A percentile compares a stretch with the other conserved stretches of the same genome.
Evolutionary conservation across 2,113 vertebrate genomes (phyloP).

Genomic region (Corvus moneduloides): DNA sequence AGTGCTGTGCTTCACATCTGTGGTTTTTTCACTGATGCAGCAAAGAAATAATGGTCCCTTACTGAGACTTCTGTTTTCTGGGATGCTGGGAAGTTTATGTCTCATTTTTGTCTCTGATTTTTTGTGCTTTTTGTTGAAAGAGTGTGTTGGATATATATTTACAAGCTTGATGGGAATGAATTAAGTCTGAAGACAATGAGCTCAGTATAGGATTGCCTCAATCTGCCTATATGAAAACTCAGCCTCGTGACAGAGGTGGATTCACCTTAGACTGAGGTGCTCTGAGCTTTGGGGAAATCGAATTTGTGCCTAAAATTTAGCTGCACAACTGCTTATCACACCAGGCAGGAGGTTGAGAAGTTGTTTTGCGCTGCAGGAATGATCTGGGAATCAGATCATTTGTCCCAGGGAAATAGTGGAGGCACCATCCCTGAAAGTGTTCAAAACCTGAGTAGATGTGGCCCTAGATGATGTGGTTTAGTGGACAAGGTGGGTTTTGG

Average conservation of each 20-base stretch:
- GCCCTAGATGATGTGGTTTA: neutral
- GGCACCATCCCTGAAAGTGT: neutral
- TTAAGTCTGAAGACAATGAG: neutral
- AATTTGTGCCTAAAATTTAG: neutral
- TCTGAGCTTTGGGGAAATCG: neutral
- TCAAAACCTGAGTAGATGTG: neutral
- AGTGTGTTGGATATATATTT: neutral
- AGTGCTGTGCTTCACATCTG: neutral
- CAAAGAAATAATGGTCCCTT: neutral
- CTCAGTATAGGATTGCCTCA: neutral
- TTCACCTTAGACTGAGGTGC: neutral
- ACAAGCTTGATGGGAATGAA: neutral
- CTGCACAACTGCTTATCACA: neutral
- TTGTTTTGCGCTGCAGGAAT: neutral
- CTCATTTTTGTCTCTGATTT: neutral
- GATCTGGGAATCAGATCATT: neutral
- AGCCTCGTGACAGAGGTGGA: accelerated
- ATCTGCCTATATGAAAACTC: neutral
- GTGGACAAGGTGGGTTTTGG: neutral
- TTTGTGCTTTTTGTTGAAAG: neutral
- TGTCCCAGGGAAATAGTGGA: too few relatives aligned
- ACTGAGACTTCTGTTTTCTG: neutral
- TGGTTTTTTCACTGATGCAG: neutral
- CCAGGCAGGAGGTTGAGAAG: neutral
- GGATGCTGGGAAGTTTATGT: neutral